These are phyloP conservation scores for Aspidoscelis tigris DNA, from an alignment of 2,113 vertebrate species.

Conservation along the genomic window DNA sequence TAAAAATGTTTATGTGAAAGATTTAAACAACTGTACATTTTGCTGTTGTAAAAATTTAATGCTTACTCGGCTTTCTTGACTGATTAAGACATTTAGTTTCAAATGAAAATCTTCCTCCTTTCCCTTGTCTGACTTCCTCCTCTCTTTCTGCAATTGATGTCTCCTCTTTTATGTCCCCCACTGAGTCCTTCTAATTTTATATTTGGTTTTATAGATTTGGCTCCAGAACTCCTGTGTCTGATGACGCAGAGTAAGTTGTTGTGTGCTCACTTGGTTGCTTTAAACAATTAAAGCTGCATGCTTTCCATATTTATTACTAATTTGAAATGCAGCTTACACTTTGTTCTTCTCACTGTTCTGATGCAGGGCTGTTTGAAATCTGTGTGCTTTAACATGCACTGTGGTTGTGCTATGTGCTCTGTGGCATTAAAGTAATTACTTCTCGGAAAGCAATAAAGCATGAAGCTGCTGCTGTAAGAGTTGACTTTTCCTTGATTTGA, in stretches of 20 bases:
- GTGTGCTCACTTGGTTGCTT: slow-evolving; percentile 70
- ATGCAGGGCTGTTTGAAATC: slow-evolving; percentile 61
- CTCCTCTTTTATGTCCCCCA: slow-evolving; percentile 33
- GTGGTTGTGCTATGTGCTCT: slow-evolving; percentile 58
- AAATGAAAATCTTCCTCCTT: slow-evolving; percentile 21
- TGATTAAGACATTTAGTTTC: slow-evolving; percentile 23
- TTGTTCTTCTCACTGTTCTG: slow-evolving; percentile 54
- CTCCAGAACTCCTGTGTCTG: slow-evolving; percentile 90
- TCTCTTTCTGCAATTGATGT: slow-evolving; percentile 50
- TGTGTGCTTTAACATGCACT: slow-evolving; percentile 58
- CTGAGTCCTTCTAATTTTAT: slow-evolving; percentile 77
- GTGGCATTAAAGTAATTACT: slow-evolving; percentile 55
- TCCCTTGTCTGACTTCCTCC: slow-evolving; percentile 23
- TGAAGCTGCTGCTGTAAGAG: slow-evolving; percentile 64
- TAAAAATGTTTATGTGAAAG: slow-evolving; percentile 14
- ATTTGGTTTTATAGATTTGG: slow-evolving; percentile 90
- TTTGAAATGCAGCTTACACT: slow-evolving; percentile 64
- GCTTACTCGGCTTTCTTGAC: slow-evolving; percentile 16
- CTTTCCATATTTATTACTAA: slow-evolving; percentile 74
- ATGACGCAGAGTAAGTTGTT: slow-evolving; percentile 94
- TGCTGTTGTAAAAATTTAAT: not conserved
- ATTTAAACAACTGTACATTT: slow-evolving; percentile 8
- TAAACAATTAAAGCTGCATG: slow-evolving; percentile 77
- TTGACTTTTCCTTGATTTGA: slow-evolving; percentile 47
- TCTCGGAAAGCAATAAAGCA: slow-evolving; percentile 52